phyloP scores from a whole-genome alignment of 2,888 invertebrate species.

The Smittia sp. region DNA sequence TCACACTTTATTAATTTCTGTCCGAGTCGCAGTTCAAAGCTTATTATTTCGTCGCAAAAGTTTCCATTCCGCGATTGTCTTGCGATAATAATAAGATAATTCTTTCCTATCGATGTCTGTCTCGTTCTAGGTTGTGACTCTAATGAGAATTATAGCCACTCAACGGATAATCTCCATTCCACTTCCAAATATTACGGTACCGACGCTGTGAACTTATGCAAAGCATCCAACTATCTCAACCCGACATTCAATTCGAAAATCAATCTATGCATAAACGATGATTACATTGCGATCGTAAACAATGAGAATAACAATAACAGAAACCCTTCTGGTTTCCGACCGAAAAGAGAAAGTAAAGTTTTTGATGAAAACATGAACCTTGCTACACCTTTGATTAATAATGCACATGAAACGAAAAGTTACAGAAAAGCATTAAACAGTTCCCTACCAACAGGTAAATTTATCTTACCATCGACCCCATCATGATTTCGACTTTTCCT shows the following conservation, averaged over 20 bases:
- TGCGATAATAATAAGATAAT: not conserved
- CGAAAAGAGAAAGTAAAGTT: conserved; percentile 33
- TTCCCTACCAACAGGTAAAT: conserved; percentile 35
- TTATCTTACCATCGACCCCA: not conserved
- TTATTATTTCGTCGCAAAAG: conserved; percentile 6
- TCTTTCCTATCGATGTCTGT: no score
- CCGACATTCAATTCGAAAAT: conserved; percentile 40
- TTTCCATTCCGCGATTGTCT: not conserved
- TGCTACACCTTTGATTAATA: conserved; percentile 34
- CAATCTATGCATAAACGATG: conserved; percentile 37
- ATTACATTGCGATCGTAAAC: conserved; percentile 24
- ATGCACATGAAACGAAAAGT: conserved; percentile 26
- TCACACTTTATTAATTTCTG: conserved; percentile 38
- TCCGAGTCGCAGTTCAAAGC: not conserved
- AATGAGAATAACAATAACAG: conserved; percentile 26
- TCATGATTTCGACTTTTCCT: not conserved
- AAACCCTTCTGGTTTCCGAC: conserved; percentile 13
- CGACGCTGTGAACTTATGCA: conserved; percentile 28
- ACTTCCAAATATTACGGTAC: conserved; percentile 14
- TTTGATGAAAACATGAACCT: conserved; percentile 38
- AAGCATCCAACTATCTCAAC: conserved; percentile 26
- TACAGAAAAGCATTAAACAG: conserved; percentile 22
- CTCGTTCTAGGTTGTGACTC: conserved; percentile 33
- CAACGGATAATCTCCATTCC: conserved; percentile 23
- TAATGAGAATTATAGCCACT: conserved; percentile 35